phyloP scores from a whole-genome alignment of 2,797 vertebrate species.

The Notolepis coatsorum region DNA sequence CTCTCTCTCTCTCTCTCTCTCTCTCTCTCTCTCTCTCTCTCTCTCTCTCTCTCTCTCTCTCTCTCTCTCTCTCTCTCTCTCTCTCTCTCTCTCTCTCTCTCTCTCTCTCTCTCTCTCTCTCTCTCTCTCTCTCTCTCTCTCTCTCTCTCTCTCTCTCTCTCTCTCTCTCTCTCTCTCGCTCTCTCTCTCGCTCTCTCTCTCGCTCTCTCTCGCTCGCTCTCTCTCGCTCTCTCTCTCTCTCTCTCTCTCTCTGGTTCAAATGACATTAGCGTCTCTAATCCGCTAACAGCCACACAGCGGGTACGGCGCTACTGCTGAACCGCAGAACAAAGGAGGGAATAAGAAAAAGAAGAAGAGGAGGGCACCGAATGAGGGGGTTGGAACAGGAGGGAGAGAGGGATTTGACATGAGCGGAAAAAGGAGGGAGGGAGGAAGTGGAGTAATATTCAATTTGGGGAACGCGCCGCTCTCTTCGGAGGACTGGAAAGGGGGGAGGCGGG shows the following conservation, averaged over 20 bases:
- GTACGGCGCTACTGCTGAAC: conserved; percentile 31
- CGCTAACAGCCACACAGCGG: conserved; percentile 54
- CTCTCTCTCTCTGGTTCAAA: conserved; percentile 60
- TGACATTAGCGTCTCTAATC: conserved; percentile 78
- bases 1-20: conserved; percentile 50
- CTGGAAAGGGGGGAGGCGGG: background rate
- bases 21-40: conserved; percentile 52
- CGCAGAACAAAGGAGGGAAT: conserved; percentile 32
- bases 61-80: conserved; percentile 50
- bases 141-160: background rate
- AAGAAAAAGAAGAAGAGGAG: conserved; percentile 3
- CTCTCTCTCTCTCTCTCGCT: conserved; percentile 24
- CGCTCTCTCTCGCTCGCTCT: conserved; percentile 49
- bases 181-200: conserved; percentile 50
- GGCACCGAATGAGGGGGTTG: conserved; percentile 35
- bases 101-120: conserved; percentile 47
- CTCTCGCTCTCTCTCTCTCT: too few relatives aligned
- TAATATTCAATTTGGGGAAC: conserved; percentile 68
- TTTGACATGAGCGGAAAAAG: conserved; percentile 50
- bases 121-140: conserved; percentile 29
- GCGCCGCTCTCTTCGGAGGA: background rate
- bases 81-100: conserved; percentile 52
- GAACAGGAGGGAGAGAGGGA: conserved; percentile 41
- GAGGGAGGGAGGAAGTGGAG: conserved; percentile 50
- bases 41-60: conserved; percentile 47